Evolutionary conservation across 2,888 invertebrate species (phyloP).

Genomic region (Melolontha melolontha): DNA sequence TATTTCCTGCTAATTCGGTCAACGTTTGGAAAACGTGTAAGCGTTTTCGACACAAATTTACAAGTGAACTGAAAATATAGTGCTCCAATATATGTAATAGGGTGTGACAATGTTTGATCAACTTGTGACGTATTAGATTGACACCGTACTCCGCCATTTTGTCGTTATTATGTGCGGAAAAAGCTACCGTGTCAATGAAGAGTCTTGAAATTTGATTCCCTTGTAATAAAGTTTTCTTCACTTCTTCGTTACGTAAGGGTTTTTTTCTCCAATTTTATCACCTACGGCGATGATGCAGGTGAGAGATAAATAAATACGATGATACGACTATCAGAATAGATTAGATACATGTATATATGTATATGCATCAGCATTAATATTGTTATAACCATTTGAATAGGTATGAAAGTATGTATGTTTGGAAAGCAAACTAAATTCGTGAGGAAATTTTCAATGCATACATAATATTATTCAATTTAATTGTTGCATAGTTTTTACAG

Average conservation of each 20-base stretch:
- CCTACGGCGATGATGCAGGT: constrained; percentile 21
- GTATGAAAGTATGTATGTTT: not conserved
- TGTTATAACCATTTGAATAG: constrained; percentile 9
- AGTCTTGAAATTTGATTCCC: constrained; percentile 2
- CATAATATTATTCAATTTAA: no score
- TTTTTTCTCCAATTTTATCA: constrained; percentile 9
- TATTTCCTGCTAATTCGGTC: not conserved
- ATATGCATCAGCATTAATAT: constrained; percentile 2
- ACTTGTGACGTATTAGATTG: constrained; percentile 21
- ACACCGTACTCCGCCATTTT: constrained; percentile 21
- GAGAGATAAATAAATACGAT: constrained; percentile 32
- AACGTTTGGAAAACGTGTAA: constrained; percentile 22
- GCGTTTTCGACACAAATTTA: constrained; percentile 28
- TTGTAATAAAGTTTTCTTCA: constrained; percentile 10
- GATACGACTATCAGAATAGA: constrained; percentile 36
- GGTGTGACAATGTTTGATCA: constrained; percentile 36
- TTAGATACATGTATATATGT: constrained; percentile 21
- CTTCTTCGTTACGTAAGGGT: constrained; percentile 13
- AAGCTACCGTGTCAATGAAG: constrained; percentile 5
- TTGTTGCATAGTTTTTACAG: no score
- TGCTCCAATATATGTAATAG: constrained; percentile 18
- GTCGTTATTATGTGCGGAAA: constrained; percentile 1
- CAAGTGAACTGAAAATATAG: constrained; percentile 22
- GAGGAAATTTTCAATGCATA: not conserved
- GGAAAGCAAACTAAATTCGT: not conserved